These are phyloP conservation scores for Calyptomena viridis DNA, from an alignment of 2,113 vertebrate species.

Conservation along the genomic window DNA sequence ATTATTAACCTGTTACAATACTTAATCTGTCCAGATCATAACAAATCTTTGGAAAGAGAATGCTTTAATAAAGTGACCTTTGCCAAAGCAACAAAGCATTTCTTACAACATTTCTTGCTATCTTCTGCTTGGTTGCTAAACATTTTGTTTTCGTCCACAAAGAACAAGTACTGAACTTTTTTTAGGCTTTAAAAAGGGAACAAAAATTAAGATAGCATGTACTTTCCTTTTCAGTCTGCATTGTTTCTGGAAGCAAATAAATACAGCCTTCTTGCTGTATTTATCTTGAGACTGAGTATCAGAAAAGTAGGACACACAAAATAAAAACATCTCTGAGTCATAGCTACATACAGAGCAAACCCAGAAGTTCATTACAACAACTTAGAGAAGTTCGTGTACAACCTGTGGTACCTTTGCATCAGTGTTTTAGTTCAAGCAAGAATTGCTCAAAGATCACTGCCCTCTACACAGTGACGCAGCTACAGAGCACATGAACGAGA, in stretches of 20 bases:
- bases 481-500: not conserved
- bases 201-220: not conserved
- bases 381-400: not conserved
- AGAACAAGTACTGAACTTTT: not conserved
- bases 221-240: not conserved
- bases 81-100: not conserved
- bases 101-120: not conserved
- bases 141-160: not conserved
- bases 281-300: not conserved
- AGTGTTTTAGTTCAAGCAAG: not conserved
- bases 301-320: constrained; percentile 30
- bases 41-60: not conserved
- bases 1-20: not conserved
- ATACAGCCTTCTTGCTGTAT: not conserved
- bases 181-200: not conserved
- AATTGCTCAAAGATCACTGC: not conserved
- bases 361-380: not conserved
- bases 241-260: constrained; percentile 1
- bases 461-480: not conserved
- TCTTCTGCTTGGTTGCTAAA: not conserved
- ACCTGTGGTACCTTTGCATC: not conserved
- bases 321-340: constrained; percentile 48
- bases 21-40: not conserved
- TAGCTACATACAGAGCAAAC: not conserved
- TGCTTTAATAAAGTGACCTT: not conserved